phyloP scores from a whole-genome alignment of 2,888 invertebrate genomes.

The Drosophila borborema region DNA sequence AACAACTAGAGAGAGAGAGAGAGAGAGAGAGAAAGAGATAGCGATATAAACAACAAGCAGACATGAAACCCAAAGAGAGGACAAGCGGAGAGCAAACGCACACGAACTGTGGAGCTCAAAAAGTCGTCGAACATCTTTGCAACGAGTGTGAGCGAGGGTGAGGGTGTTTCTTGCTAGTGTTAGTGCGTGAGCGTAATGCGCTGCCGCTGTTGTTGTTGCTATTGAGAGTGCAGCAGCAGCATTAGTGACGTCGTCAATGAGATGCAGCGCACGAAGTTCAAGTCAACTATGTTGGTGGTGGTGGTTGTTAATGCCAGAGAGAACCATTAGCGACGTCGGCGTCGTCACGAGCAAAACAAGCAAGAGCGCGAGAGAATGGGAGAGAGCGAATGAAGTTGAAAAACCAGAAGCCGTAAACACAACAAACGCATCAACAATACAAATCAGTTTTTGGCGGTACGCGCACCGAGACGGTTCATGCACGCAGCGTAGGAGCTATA shows the following conservation, averaged over 20 bases:
- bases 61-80: conserved; percentile 14
- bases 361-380: conserved; percentile 13
- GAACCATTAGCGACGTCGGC: conserved; percentile 30
- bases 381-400: conserved; percentile 48
- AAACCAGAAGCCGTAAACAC: conserved; percentile 77
- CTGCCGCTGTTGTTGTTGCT: conserved; percentile 18
- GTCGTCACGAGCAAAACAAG: conserved; percentile 34
- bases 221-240: conserved; percentile 34
- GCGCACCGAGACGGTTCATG: conserved; percentile 64
- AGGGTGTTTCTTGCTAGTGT: conserved; percentile 58
- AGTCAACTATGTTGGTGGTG: conserved; percentile 34
- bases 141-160: conserved; percentile 45
- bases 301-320: conserved; percentile 51
- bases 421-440: conserved; percentile 72
- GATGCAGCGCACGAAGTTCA: conserved; percentile 60
- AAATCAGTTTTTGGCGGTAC: conserved; percentile 85
- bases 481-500: conserved; percentile 19
- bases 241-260: conserved; percentile 52
- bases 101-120: conserved; percentile 19
- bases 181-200: conserved; percentile 12
- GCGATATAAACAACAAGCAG: conserved; percentile 39
- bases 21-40: conserved; percentile 4
- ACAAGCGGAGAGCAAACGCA: conserved; percentile 15
- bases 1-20: conserved; percentile 1
- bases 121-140: conserved; percentile 49